Evolutionary conservation across 2,888 invertebrate genomes (phyloP).

Genomic region (Plagodis dolabraria): DNA sequence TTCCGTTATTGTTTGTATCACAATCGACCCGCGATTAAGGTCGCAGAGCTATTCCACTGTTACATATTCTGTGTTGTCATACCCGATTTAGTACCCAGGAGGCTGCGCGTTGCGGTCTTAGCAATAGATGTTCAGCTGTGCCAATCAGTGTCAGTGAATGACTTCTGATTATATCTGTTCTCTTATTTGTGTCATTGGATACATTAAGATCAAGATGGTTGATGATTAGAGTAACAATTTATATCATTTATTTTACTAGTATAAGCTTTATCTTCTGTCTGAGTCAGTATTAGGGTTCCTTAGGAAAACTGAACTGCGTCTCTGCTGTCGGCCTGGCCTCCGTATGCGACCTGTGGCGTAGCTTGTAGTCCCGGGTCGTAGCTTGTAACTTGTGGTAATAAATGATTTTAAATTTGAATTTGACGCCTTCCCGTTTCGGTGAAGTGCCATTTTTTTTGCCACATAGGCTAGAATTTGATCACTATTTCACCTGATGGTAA

Average conservation of each 20-base stretch:
- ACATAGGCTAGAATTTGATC: too few species aligned
- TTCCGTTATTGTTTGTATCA: slow-evolving; percentile 69
- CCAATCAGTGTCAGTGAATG: slow-evolving; percentile 4
- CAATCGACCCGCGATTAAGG: slow-evolving; percentile 53
- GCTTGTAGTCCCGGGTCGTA: too few species aligned
- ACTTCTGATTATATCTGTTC: slow-evolving; percentile 6
- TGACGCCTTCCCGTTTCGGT: too few species aligned
- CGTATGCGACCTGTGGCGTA: too few species aligned
- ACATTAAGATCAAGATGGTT: slow-evolving; percentile 13
- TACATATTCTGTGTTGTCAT: slow-evolving; percentile 14
- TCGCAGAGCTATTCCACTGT: slow-evolving; percentile 12
- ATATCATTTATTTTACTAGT: too few species aligned
- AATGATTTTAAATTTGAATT: too few species aligned
- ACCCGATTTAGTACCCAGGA: slow-evolving; percentile 1
- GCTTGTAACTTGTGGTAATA: too few species aligned
- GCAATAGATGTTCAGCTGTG: slow-evolving; percentile 12
- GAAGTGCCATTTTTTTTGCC: too few species aligned
- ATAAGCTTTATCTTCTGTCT: not conserved
- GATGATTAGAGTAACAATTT: not conserved
- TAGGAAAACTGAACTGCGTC: too few species aligned
- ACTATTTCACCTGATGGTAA: too few species aligned
- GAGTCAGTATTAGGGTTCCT: too few species aligned
- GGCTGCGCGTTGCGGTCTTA: not conserved
- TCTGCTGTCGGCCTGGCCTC: too few species aligned
- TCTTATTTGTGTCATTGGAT: slow-evolving; percentile 12